Evolutionary conservation across 2,797 vertebrate species (phyloP).

Genomic region (Acipenser oxyrinchus): DNA sequence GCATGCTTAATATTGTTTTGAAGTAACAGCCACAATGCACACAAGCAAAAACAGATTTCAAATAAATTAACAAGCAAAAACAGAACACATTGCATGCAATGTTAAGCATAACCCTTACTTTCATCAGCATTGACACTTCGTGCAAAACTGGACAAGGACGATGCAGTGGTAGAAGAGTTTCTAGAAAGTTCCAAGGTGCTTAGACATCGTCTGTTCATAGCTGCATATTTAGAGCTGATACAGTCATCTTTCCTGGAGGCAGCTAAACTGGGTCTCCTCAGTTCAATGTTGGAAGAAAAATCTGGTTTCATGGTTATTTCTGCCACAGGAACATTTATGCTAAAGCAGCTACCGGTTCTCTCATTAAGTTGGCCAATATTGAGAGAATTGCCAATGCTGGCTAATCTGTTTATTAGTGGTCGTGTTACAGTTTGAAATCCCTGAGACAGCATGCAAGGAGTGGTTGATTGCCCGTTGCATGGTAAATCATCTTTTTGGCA

Average conservation of each 20-base stretch:
- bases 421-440: conserved; percentile 18
- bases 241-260: conserved; percentile 43
- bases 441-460: conserved; percentile 14
- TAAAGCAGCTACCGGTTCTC: conserved; percentile 46
- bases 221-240: background rate
- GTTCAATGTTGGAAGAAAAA: conserved; percentile 28
- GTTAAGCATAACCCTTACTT: conserved; percentile 73
- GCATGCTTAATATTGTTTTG: background rate
- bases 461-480: conserved; percentile 2
- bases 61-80: background rate
- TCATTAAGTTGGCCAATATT: conserved; percentile 43
- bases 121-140: conserved; percentile 59
- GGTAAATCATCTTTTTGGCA: background rate
- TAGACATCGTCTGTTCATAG: conserved; percentile 65
- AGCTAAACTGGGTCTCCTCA: conserved; percentile 30
- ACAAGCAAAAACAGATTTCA: background rate
- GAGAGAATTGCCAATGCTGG: conserved; percentile 58
- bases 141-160: conserved; percentile 46
- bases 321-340: conserved; percentile 59
- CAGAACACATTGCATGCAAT: conserved; percentile 42
- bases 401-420: conserved; percentile 36
- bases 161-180: conserved; percentile 37
- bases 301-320: conserved; percentile 58
- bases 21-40: background rate
- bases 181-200: conserved; percentile 75